These are phyloP conservation scores for Dryobota labecula DNA, from an alignment of 2,888 invertebrate species.

Conservation along the genomic window DNA sequence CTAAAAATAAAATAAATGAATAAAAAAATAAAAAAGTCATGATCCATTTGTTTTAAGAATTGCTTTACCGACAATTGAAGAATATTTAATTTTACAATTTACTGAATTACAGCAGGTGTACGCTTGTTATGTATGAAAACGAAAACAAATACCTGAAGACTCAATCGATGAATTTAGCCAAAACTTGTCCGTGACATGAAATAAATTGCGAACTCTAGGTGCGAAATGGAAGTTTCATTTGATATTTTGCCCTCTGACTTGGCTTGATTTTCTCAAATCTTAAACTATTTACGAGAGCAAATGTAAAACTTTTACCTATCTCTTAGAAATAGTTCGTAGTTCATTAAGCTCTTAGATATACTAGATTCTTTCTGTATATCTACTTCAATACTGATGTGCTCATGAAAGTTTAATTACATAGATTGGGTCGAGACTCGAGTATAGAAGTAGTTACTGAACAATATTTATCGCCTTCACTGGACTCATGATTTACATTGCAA, in stretches of 20 bases:
- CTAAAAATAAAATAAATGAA: too few relatives aligned
- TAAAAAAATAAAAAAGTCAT: too few relatives aligned
- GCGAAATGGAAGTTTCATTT: slow-evolving; percentile 13
- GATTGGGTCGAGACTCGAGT: slow-evolving; percentile 11
- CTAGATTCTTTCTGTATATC: slow-evolving; percentile 8
- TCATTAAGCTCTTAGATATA: slow-evolving; percentile 39
- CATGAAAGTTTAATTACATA: slow-evolving; percentile 49
- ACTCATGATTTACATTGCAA: slow-evolving; percentile 1
- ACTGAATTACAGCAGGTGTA: slow-evolving; percentile 44
- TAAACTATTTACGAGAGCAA: slow-evolving; percentile 22
- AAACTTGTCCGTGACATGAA: slow-evolving; percentile 33
- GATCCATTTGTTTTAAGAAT: too few relatives aligned
- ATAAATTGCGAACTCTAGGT: slow-evolving; percentile 15
- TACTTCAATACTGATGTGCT: slow-evolving; percentile 5
- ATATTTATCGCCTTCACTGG: slow-evolving; percentile 17
- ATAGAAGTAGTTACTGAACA: slow-evolving; percentile 7
- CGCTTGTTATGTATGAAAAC: slow-evolving; percentile 33
- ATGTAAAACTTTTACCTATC: slow-evolving; percentile 31
- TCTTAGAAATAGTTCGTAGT: slow-evolving; percentile 29
- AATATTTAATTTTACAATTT: slow-evolving; percentile 35
- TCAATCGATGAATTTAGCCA: slow-evolving; percentile 60
- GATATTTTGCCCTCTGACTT: slow-evolving; percentile 17
- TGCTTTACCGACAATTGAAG: slow-evolving; percentile 1
- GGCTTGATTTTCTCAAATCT: slow-evolving; percentile 15
- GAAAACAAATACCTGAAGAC: slow-evolving; percentile 64